Conservation (phyloP, 2,888 invertebrate genomes). For the Clistopyga incitator region DNA sequence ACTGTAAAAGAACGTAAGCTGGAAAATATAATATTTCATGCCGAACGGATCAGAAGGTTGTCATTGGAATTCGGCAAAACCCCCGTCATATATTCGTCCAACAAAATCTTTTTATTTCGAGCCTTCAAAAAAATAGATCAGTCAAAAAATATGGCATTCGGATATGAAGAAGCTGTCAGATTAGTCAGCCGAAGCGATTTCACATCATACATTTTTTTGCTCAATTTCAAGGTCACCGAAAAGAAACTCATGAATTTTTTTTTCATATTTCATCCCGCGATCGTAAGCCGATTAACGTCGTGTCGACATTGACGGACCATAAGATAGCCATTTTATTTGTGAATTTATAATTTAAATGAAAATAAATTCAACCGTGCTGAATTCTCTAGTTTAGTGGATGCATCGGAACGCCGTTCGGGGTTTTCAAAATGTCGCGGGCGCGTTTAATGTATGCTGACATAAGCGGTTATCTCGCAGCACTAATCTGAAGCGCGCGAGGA, state of each 20-base stretch:
- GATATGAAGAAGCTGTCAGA: slow-evolving; percentile 1
- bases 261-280: background rate
- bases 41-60: no score
- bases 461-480: slow-evolving; percentile 69
- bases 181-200: background rate
- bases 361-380: background rate
- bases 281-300: slow-evolving; percentile 47
- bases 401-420: slow-evolving; percentile 16
- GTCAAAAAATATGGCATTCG: background rate
- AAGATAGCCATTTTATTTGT: slow-evolving; percentile 2
- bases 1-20: no score
- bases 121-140: background rate
- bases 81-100: background rate
- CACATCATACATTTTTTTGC: background rate
- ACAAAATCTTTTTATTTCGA: background rate
- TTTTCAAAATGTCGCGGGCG: slow-evolving; percentile 21
- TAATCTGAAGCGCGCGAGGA: slow-evolving; percentile 70
- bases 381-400: background rate
- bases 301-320: slow-evolving; percentile 10
- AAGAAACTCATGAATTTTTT: background rate
- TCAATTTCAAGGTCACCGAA: background rate
- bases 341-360: slow-evolving; percentile 42
- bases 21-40: no score
- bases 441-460: slow-evolving; percentile 42
- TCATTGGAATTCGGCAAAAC: no score